Base-by-base conservation (phyloP, 2,797 vertebrate genomes). In the Phoxinus dragarum region DNA sequence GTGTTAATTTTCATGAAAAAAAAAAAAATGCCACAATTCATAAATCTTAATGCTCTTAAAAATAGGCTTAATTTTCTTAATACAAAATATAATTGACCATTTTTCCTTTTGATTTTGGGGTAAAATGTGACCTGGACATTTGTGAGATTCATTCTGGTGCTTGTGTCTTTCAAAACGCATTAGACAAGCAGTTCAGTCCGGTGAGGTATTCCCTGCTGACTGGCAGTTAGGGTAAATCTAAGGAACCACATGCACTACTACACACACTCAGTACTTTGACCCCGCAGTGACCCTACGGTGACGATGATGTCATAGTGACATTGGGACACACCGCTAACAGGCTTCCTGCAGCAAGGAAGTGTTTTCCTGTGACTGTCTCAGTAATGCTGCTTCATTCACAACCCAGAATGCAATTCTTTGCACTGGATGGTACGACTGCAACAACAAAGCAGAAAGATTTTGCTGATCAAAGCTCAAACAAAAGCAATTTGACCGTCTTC, bases 181-280 rank as follows among this genome's bases (percentile, higher is more conserved):
- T 23, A 52, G 21, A 52, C 66, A 69, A 69, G 79, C 78, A 54
- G 44, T 68, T n/a, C 34, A 69, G 34, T 23, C 64, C 3, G 1
- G 11, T 80, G 42, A 80, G 78, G 76, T 34, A 49, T 49, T 67
- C 78, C 27, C 78, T 80, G 78, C 78, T 80, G 78, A 80, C 27
- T 80, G 76, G 56, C 56, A 79, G 40, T 75, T 34, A 23, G 66
- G 59, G 74, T 79, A 77, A 47, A 76, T 67, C 27, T 54, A 64
- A 52, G 75, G 61, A 49, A n/a, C n/a, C 38, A 80, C 31, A 77
- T 23, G 3, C 74, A 76, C n/a, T 12, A 52, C 72, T 21, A 21
- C 75, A 77, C 34, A 71, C 54, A 40, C 54, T 42, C 40, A 17
- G 23, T 47, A 23, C 27, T 74, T 31, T 67, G 61, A 82, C 72